Percentiles rank a stretch among this genome's conserved stretches.
Evolutionary conservation across 2,113 vertebrate genomes (phyloP).

Genomic region (Alethe diademata): DNA sequence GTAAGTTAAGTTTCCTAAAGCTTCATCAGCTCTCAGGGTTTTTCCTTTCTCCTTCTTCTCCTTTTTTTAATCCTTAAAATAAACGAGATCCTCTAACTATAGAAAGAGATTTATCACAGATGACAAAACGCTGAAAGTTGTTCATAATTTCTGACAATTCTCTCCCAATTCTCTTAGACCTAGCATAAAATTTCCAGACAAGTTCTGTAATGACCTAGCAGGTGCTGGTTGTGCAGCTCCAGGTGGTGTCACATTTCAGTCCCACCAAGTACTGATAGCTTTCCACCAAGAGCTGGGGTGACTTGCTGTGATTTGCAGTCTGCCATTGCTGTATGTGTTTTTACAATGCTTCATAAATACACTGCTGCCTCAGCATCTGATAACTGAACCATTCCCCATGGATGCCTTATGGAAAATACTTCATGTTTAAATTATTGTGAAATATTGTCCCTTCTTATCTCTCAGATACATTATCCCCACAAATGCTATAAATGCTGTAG

Average conservation of each 20-base stretch:
- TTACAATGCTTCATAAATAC: constrained; percentile 25
- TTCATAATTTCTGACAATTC: constrained; percentile 52
- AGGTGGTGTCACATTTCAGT: neutral
- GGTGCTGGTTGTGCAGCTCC: neutral
- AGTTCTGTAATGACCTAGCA: constrained; percentile 46
- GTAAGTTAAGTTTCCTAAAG: neutral
- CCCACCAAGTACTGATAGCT: neutral
- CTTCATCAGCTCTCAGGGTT: neutral
- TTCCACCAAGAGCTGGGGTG: neutral
- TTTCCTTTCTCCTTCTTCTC: neutral
- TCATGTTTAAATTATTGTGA: constrained; percentile 45
- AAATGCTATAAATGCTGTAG: constrained; percentile 34
- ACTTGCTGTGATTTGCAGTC: neutral
- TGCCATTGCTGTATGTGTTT: neutral
- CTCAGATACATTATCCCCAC: constrained; percentile 16
- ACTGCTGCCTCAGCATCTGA: constrained; percentile 32
- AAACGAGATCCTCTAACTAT: constrained; percentile 32
- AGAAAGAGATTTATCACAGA: constrained; percentile 50
- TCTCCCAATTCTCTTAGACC: neutral
- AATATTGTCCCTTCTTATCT: constrained; percentile 44
- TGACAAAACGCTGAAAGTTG: constrained; percentile 46
- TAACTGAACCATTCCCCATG: neutral
- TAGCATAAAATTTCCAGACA: constrained; percentile 50
- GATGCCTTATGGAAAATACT: constrained; percentile 16
- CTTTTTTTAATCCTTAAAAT: constrained; percentile 30